Evolutionary conservation across 2,888 invertebrate species (phyloP).

Genomic region (Strigamia maritima): DNA sequence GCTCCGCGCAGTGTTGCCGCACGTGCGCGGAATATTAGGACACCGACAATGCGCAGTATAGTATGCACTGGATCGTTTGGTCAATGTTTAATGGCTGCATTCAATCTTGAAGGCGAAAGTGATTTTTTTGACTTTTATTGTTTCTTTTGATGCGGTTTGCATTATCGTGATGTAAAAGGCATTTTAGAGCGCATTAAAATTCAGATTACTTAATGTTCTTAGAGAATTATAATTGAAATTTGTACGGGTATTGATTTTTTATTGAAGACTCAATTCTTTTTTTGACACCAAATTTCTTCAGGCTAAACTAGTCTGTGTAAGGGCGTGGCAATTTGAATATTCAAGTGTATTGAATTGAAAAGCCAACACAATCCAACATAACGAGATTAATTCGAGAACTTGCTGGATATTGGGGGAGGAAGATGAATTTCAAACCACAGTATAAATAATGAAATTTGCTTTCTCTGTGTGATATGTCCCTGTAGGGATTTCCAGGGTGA

Average conservation of each 20-base stretch:
- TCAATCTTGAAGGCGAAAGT: too few relatives aligned
- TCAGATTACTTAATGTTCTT: too few relatives aligned
- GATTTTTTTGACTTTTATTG: too few relatives aligned
- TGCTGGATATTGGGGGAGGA: neutral
- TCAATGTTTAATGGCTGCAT: too few relatives aligned
- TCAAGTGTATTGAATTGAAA: constrained; percentile 20
- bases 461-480: neutral
- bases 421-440: constrained; percentile 16
- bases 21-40: too few relatives aligned
- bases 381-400: constrained; percentile 10
- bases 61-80: too few relatives aligned
- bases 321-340: constrained; percentile 7
- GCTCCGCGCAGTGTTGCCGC: too few relatives aligned
- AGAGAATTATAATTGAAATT: too few relatives aligned
- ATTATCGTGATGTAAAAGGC: too few relatives aligned
- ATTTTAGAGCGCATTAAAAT: too few relatives aligned
- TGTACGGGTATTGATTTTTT: neutral
- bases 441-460: constrained; percentile 14
- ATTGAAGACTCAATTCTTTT: neutral
- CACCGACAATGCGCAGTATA: too few relatives aligned
- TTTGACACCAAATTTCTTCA: neutral
- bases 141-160: too few relatives aligned
- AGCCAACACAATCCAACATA: constrained; percentile 23
- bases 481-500: neutral
- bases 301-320: neutral